These are phyloP conservation scores for Enteromius thamalakanensis DNA, from an alignment of 2,797 vertebrate species.

Conservation along the genomic window DNA sequence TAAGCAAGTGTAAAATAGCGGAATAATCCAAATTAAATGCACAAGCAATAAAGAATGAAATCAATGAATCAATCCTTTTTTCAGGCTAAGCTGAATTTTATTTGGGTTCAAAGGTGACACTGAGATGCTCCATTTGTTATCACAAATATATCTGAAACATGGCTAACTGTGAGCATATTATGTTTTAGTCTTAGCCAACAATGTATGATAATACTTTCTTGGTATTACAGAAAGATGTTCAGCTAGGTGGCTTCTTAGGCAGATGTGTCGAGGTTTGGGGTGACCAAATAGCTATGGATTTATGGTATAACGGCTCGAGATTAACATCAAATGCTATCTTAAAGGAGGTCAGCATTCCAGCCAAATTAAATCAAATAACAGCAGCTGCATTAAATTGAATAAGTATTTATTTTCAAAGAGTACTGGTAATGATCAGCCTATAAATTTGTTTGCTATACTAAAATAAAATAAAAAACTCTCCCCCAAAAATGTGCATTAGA, in stretches of 20 bases:
- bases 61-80: not conserved
- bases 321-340: not conserved
- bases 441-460: not conserved
- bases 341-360: not conserved
- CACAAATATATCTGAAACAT: slow-evolving; percentile 56
- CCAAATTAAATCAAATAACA: not conserved
- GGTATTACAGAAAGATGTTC: slow-evolving; percentile 63
- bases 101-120: slow-evolving; percentile 49
- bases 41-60: not conserved
- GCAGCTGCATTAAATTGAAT: not conserved
- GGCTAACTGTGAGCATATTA: slow-evolving; percentile 39
- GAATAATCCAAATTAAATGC: not conserved
- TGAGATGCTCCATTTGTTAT: slow-evolving; percentile 35
- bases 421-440: not conserved
- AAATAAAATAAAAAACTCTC: not conserved
- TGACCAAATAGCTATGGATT: slow-evolving; percentile 7
- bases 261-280: slow-evolving; percentile 3
- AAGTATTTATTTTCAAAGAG: not conserved
- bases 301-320: not conserved
- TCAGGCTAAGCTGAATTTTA: slow-evolving; percentile 47
- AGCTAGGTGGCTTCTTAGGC: slow-evolving; percentile 46
- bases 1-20: not conserved
- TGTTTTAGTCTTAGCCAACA: slow-evolving; percentile 30
- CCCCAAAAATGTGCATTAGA: not conserved
- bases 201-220: slow-evolving; percentile 32